Conservation (phyloP, 1,140 invertebrate genomes). For the Diploscapter pachys region DNA sequence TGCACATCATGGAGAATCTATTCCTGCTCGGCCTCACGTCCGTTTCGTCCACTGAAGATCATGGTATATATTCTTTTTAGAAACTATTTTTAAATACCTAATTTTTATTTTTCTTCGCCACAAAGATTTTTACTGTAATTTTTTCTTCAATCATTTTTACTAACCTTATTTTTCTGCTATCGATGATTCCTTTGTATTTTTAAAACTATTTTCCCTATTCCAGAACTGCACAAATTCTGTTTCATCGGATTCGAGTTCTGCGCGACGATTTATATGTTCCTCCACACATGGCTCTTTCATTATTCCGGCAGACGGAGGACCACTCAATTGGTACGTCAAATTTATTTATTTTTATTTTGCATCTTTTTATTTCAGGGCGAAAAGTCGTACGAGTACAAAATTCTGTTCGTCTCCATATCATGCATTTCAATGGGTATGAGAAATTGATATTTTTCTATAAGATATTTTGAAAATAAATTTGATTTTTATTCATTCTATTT, state of each 20-base stretch:
- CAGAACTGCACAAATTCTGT: conserved; percentile 80
- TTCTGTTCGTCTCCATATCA: conserved; percentile 73
- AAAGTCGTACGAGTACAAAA: conserved; percentile 73
- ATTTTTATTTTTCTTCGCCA: no score
- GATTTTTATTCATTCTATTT: not conserved
- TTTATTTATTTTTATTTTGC: not conserved
- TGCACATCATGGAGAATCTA: conserved; percentile 79
- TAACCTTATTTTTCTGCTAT: no score
- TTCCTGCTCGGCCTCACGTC: conserved; percentile 78
- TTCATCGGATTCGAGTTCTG: conserved; percentile 84
- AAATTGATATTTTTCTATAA: conserved; percentile 76
- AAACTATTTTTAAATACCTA: no score
- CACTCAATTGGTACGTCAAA: conserved; percentile 48
- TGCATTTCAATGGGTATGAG: conserved; percentile 72
- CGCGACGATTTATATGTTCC: conserved; percentile 82
- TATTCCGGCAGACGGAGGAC: conserved; percentile 67
- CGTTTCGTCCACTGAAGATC: conserved; percentile 82
- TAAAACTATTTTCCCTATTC: conserved; percentile 59
- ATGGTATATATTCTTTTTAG: conserved; percentile 67
- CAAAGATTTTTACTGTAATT: no score
- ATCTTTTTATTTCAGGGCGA: conserved; percentile 63
- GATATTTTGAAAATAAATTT: not conserved
- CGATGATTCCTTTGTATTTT: conserved; percentile 6
- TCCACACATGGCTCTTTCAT: conserved; percentile 67
- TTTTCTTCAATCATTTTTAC: no score